Conservation (phyloP, 2,888 invertebrate species). For the Idaea aversata region DNA sequence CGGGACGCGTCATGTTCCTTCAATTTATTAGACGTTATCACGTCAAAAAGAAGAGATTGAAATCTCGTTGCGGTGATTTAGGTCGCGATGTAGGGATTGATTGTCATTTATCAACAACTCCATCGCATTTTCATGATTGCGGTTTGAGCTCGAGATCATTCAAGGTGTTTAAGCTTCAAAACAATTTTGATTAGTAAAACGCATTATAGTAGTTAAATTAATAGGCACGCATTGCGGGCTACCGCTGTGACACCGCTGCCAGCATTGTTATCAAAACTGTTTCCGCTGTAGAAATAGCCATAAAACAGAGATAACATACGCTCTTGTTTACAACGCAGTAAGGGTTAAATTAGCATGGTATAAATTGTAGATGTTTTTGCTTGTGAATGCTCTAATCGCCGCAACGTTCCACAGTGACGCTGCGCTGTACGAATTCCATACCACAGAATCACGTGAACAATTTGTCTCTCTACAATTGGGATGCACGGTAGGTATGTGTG, state of each 20-base stretch:
- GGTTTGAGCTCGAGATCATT: background rate
- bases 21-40: too few species aligned
- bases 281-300: slow-evolving; percentile 1
- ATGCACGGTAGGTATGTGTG: background rate
- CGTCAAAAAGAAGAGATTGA: too few species aligned
- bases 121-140: background rate
- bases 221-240: slow-evolving; percentile 14
- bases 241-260: background rate
- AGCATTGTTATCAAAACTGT: slow-evolving; percentile 11
- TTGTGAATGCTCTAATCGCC: slow-evolving; percentile 8
- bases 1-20: too few species aligned
- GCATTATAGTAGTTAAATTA: slow-evolving; percentile 4
- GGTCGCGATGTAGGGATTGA: background rate
- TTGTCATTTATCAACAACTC: slow-evolving; percentile 36
- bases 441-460: slow-evolving; percentile 8
- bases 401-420: slow-evolving; percentile 7
- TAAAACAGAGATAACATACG: background rate
- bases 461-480: slow-evolving; percentile 7
- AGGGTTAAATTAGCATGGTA: slow-evolving; percentile 1
- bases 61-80: background rate
- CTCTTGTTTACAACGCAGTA: slow-evolving; percentile 7
- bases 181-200: background rate
- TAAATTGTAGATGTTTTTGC: slow-evolving; percentile 1
- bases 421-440: slow-evolving; percentile 12
- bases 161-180: background rate